Evolutionary conservation across 2,888 invertebrate genomes (phyloP).

Genomic region (Brenthis daphne): DNA sequence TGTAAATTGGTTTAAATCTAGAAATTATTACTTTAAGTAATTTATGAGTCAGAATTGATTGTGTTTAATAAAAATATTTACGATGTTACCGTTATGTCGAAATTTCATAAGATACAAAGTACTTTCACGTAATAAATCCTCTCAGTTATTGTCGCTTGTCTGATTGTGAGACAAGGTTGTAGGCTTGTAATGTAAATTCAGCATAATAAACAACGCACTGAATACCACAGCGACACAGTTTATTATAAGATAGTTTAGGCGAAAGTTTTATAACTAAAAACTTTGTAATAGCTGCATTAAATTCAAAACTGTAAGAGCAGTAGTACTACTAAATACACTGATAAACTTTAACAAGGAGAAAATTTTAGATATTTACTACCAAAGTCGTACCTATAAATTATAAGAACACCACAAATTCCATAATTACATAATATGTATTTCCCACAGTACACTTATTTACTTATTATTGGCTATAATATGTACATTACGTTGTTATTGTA

Average conservation of each 20-base stretch:
- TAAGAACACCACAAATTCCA: too few species aligned
- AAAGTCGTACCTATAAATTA: too few species aligned
- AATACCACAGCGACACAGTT: constrained; percentile 32
- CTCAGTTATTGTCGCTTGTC: constrained; percentile 35
- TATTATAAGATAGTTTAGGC: constrained; percentile 36
- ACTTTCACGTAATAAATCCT: constrained; percentile 38
- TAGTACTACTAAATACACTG: too few species aligned
- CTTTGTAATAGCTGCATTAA: constrained; percentile 8
- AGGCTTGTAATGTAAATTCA: constrained; percentile 37
- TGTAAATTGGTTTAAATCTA: constrained; percentile 1
- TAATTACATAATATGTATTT: too few species aligned
- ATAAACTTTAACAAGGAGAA: too few species aligned
- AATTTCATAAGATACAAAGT: constrained; percentile 11
- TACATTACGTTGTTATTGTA: too few species aligned
- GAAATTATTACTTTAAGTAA: neutral
- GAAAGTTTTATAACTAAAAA: constrained; percentile 27
- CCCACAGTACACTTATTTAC: too few species aligned
- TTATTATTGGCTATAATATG: too few species aligned
- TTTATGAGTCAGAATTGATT: neutral
- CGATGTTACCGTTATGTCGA: constrained; percentile 9
- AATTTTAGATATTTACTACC: too few species aligned
- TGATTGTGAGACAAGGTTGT: constrained; percentile 22
- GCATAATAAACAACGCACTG: constrained; percentile 36
- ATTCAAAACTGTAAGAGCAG: neutral
- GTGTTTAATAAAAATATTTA: neutral